These are phyloP conservation scores for Campoletis sonorensis DNA, from an alignment of 1,140 invertebrate genomes.

Conservation along the genomic window DNA sequence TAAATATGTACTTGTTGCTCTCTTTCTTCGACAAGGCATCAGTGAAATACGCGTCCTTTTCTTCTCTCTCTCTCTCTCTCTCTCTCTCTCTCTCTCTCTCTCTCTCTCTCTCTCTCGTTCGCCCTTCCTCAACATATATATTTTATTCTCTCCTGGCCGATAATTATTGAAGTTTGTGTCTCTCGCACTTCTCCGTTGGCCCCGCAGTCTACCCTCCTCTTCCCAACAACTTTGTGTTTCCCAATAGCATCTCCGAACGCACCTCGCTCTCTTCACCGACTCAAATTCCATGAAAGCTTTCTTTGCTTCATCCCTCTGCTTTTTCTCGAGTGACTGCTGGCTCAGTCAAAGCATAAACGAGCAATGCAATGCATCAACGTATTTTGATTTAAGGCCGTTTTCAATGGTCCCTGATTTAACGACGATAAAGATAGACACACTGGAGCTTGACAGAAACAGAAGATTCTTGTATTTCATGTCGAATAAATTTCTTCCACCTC, in stretches of 20 bases:
- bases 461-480: too few species aligned
- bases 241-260: neutral
- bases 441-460: too few species aligned
- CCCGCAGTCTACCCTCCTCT: conserved; percentile 57
- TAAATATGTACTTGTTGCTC: conserved; percentile 22
- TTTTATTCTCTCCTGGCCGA: conserved; percentile 58
- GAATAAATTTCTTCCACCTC: too few species aligned
- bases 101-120: conserved; percentile 53
- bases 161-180: conserved; percentile 69
- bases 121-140: conserved; percentile 52
- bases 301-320: neutral
- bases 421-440: too few species aligned
- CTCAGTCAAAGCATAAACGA: neutral
- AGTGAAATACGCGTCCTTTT: conserved; percentile 45
- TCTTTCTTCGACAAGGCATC: conserved; percentile 26
- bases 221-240: neutral
- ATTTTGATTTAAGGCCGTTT: neutral
- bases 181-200: conserved; percentile 48
- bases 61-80: too few species aligned
- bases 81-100: conserved; percentile 53
- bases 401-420: neutral
- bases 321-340: neutral
- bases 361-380: neutral
- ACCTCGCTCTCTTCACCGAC: neutral
- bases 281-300: conserved; percentile 16